phyloP scores from a whole-genome alignment of 1,140 invertebrate species.

The Bombus sylvicola region DNA sequence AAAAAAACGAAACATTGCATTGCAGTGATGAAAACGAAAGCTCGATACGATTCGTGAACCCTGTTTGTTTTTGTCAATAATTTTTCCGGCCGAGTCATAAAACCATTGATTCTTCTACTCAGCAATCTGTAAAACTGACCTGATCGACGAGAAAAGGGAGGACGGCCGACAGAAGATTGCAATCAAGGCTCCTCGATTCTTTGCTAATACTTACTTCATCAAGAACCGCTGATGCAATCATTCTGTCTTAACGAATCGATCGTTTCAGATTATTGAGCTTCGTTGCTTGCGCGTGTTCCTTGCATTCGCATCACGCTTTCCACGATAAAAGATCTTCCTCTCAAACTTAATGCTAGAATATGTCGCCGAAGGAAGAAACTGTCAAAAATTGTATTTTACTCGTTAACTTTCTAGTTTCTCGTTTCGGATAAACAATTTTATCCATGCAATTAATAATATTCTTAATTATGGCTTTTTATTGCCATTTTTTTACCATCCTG shows the following conservation, averaged over 20 bases:
- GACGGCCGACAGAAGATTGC: conserved; percentile 35
- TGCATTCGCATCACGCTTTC: conserved; percentile 47
- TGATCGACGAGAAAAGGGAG: conserved; percentile 5
- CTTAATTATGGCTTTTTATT: too few species aligned
- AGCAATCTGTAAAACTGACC: conserved; percentile 45
- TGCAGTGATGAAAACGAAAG: background rate
- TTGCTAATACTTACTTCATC: conserved; percentile 56
- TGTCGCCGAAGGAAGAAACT: too few species aligned
- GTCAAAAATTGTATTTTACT: too few species aligned
- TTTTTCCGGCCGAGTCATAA: too few species aligned
- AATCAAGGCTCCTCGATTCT: conserved; percentile 55
- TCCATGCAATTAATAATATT: too few species aligned
- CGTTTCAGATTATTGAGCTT: conserved; percentile 50
- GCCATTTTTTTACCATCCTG: too few species aligned
- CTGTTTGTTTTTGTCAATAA: conserved; percentile 8
- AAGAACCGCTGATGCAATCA: conserved; percentile 60
- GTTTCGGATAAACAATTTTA: too few species aligned
- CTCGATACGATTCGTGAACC: background rate
- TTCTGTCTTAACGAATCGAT: conserved; percentile 57
- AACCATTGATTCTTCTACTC: background rate
- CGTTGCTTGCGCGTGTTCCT: background rate
- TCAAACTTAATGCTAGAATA: too few species aligned
- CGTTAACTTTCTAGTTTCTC: too few species aligned
- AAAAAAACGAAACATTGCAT: background rate
- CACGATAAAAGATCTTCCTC: background rate